These are phyloP conservation scores for Diarsia dahlii DNA, from an alignment of 2,888 invertebrate species.

Conservation along the genomic window DNA sequence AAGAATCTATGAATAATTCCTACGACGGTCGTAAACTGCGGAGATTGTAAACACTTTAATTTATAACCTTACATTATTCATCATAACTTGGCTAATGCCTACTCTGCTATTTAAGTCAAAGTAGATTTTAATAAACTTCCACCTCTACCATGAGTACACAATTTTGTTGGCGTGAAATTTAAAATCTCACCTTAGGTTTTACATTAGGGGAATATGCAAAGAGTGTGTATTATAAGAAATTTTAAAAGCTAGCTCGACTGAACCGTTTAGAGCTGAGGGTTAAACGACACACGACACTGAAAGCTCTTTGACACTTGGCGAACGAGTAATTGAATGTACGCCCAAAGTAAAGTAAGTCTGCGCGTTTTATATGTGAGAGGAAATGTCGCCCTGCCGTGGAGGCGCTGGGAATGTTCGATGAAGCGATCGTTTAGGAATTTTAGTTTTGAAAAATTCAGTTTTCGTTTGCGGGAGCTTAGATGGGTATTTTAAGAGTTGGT, in stretches of 20 bases:
- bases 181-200: constrained; percentile 52
- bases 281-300: constrained; percentile 74
- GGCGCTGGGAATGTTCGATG: constrained; percentile 50
- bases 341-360: constrained; percentile 71
- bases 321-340: constrained; percentile 80
- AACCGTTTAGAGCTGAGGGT: constrained; percentile 71
- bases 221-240: constrained; percentile 54
- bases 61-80: constrained; percentile 60
- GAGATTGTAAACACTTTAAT: constrained; percentile 59
- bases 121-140: constrained; percentile 47
- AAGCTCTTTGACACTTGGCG: constrained; percentile 80
- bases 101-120: constrained; percentile 27
- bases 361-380: constrained; percentile 55
- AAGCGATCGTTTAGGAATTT: constrained; percentile 39
- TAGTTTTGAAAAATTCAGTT: constrained; percentile 33
- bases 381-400: constrained; percentile 46
- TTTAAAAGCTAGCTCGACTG: constrained; percentile 64
- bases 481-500: constrained; percentile 15
- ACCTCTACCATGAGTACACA: constrained; percentile 17
- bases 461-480: background rate
- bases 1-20: constrained; percentile 61
- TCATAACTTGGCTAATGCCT: constrained; percentile 26
- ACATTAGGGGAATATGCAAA: constrained; percentile 49
- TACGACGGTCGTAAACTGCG: constrained; percentile 47
- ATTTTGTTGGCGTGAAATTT: constrained; percentile 50